These are phyloP conservation scores for Folsomia manolachei DNA, from an alignment of 2,888 invertebrate species.

Conservation along the genomic window DNA sequence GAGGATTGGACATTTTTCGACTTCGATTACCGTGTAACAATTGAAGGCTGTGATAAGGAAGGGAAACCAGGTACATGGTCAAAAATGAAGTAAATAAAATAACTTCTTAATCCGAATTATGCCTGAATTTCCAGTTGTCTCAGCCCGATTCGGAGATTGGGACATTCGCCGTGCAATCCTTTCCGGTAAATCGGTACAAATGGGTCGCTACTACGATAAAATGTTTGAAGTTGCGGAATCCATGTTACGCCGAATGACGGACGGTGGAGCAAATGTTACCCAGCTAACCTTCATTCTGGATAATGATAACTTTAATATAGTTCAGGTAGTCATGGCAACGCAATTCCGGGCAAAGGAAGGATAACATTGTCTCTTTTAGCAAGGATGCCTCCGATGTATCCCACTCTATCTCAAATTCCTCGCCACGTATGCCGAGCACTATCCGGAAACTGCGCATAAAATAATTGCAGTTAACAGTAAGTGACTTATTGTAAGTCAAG, in stretches of 20 bases:
- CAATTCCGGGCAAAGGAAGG: no score
- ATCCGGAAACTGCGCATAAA: conserved; percentile 25
- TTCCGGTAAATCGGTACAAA: background rate
- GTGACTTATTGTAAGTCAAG: background rate
- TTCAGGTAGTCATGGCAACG: no score
- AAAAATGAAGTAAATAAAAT: background rate
- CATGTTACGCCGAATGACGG: background rate
- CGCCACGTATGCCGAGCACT: conserved; percentile 26
- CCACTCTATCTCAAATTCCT: conserved; percentile 28
- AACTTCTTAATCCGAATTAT: background rate
- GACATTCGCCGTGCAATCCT: conserved; percentile 5
- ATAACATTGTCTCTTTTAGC: no score
- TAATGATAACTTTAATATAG: conserved; percentile 30
- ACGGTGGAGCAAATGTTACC: conserved; percentile 22
- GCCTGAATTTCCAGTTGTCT: background rate
- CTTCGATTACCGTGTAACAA: background rate
- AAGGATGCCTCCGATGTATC: conserved; percentile 21
- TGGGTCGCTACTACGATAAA: background rate
- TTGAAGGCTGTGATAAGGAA: background rate
- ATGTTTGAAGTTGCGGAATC: background rate
- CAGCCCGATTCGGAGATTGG: conserved; percentile 9
- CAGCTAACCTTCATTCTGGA: conserved; percentile 25
- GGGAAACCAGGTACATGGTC: background rate
- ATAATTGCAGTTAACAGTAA: conserved; percentile 32
- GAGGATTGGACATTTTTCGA: background rate